These are phyloP conservation scores for Hippocampus zosterae DNA, from an alignment of 2,113 vertebrate genomes.

Conservation along the genomic window DNA sequence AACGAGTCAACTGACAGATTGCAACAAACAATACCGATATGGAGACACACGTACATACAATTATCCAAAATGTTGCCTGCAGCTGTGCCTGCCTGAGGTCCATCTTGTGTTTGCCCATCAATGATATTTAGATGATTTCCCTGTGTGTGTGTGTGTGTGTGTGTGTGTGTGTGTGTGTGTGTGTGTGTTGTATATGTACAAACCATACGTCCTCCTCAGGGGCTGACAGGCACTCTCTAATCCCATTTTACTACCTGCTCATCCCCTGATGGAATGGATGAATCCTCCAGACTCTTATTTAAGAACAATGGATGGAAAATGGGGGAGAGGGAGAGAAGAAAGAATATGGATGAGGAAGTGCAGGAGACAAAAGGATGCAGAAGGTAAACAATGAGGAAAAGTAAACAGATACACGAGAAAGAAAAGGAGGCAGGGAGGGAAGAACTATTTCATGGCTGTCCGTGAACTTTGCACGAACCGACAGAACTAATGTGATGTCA, in stretches of 20 bases:
- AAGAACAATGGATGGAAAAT: conserved; percentile 67
- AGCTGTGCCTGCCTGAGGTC: not conserved
- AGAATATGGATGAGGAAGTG: conserved; percentile 7
- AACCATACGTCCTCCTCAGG: conserved; percentile 50
- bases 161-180: no score
- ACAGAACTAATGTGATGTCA: conserved; percentile 96
- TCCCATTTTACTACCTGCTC: conserved; percentile 64
- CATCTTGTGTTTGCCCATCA: conserved; percentile 3
- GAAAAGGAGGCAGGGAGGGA: conserved; percentile 24
- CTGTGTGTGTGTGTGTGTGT: not conserved
- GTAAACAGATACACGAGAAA: conserved; percentile 10
- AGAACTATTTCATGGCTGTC: conserved; percentile 87
- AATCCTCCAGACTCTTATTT: conserved; percentile 69
- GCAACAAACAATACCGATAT: not conserved
- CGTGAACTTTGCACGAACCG: conserved; percentile 99
- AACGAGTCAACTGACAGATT: not conserved
- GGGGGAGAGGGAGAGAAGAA: conserved; percentile 16
- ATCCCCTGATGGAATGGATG: conserved; percentile 63
- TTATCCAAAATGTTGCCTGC: not conserved
- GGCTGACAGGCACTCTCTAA: conserved; percentile 64
- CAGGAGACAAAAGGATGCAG: not conserved
- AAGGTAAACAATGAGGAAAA: conserved; percentile 27
- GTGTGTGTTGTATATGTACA: conserved; percentile 20
- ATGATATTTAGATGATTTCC: conserved; percentile 16
- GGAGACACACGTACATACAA: not conserved